Evolutionary conservation across 30 jellyfish, hydroid and myxozoan genomes (phyloP), one percentile per base, ranked within the genome.

Genomic region (Aurelia sp.): DNA sequence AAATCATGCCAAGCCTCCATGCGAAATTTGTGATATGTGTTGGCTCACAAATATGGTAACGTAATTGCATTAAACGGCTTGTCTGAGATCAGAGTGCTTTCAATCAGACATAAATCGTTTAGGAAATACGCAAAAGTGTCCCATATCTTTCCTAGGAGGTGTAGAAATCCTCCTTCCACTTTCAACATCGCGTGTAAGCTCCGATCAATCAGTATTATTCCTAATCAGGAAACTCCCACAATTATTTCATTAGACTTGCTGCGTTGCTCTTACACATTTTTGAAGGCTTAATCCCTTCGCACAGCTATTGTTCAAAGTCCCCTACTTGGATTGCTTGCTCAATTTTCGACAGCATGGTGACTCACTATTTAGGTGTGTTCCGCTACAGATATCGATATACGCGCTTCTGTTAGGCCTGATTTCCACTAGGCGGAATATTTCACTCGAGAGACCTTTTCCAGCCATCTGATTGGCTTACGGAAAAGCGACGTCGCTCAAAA

Each of bases 151-250:
- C 81, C 89, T 13, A 50, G 78, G 81, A 79, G 81, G 89, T 79
- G 89, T 0, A 62, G 62, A 79, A 44, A 62, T 66, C 81, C 66
- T 37, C 47, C 66, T 19, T 58, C 89, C 48, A 37, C 55, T 55
- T 51, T 67, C 73, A 18, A 17, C 79, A 66, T 79, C 71, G 73
- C 81, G 81, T 79, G 81, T 41, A 33, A 62, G 69, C 81, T 51
- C 21, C 55, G 68, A 81, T 81, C 83, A 52, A 65, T 66, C 82
- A 67, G 83, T 27, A 51, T 51, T 65, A 20, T 35, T 13, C 23
- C 31, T 23, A 55, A 69, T 66, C 90, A 81, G 90, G 90, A 81
- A 81, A 57, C 68, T 66, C 90, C 82, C 30, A 78, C 72, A 35
- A 11, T 17, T 59, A 11, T 52, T 30, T 11, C 16, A 81, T 81